Evolutionary conservation across 2,113 vertebrate genomes (phyloP).

Genomic region (Sceloporus undulatus): DNA sequence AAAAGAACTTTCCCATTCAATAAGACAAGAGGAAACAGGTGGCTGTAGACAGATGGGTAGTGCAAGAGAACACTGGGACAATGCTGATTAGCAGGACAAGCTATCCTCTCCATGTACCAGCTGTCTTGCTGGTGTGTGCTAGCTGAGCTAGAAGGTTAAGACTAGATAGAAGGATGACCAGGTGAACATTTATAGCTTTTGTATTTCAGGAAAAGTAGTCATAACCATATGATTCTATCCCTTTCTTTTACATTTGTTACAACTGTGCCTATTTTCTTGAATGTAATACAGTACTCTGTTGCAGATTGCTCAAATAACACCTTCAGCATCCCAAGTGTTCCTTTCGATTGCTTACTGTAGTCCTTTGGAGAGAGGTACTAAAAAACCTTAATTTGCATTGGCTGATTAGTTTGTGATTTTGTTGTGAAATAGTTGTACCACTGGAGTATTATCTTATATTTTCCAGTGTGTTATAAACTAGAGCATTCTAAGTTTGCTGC

Average conservation of each 20-base stretch:
- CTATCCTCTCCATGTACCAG: constrained; percentile 6
- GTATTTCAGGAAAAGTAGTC: neutral
- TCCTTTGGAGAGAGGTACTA: too few relatives aligned
- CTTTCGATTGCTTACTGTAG: neutral
- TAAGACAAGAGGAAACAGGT: neutral
- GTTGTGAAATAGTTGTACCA: too few relatives aligned
- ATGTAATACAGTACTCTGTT: neutral
- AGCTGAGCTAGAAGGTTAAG: constrained; percentile 18
- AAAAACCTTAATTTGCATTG: too few relatives aligned
- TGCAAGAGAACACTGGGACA: constrained; percentile 21
- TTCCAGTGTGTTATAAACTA: too few relatives aligned
- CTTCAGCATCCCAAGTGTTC: neutral
- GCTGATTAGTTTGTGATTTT: too few relatives aligned
- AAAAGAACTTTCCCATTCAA: neutral
- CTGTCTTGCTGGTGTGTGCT: neutral
- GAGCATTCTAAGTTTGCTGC: too few relatives aligned
- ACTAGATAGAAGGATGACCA: neutral
- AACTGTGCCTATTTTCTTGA: neutral
- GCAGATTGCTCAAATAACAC: neutral
- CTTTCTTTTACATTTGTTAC: too few relatives aligned
- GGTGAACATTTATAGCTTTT: neutral
- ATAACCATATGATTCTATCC: neutral
- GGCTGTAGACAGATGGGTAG: constrained; percentile 19
- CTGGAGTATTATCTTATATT: too few relatives aligned
- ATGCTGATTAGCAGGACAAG: neutral